Conservation (phyloP, 2,888 invertebrate species). For the Rhagium mordax region DNA sequence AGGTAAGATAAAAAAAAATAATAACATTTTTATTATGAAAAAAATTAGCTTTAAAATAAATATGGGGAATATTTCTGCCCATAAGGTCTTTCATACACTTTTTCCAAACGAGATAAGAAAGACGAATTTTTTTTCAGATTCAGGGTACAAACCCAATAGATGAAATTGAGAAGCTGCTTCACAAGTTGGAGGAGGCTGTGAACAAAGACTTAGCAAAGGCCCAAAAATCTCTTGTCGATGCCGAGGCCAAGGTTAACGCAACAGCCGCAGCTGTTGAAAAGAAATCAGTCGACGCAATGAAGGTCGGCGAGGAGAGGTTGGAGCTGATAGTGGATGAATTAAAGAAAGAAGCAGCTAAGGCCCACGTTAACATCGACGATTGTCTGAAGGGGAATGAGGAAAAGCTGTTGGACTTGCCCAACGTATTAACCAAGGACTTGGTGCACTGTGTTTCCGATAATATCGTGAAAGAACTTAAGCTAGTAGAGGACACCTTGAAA, state of each 20-base stretch:
- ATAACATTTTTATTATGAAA: no score
- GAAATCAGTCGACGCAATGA: slow-evolving; percentile 1
- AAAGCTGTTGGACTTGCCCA: slow-evolving; percentile 30
- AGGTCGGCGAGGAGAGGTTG: slow-evolving; percentile 7
- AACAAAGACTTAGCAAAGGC: no score
- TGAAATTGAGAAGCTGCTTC: no score
- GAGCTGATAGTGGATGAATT: slow-evolving; percentile 25
- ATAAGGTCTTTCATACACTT: no score
- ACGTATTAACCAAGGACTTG: slow-evolving; percentile 13
- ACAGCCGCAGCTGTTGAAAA: slow-evolving; percentile 5
- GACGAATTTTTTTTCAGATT: no score
- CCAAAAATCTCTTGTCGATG: slow-evolving; percentile 20
- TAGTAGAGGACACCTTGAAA: slow-evolving; percentile 4
- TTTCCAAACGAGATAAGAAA: no score
- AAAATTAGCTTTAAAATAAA: no score
- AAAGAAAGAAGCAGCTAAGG: slow-evolving; percentile 33
- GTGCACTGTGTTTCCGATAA: background rate
- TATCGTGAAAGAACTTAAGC: no score
- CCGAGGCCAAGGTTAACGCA: slow-evolving; percentile 22
- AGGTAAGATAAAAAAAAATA: no score
- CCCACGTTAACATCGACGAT: slow-evolving; percentile 38
- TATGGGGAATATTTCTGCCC: no score
- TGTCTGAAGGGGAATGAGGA: slow-evolving; percentile 34
- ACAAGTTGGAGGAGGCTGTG: no score
- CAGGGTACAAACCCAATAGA: no score